Evolutionary conservation across 1,140 invertebrate genomes (phyloP).

Genomic region (Nautilus pompilius): DNA sequence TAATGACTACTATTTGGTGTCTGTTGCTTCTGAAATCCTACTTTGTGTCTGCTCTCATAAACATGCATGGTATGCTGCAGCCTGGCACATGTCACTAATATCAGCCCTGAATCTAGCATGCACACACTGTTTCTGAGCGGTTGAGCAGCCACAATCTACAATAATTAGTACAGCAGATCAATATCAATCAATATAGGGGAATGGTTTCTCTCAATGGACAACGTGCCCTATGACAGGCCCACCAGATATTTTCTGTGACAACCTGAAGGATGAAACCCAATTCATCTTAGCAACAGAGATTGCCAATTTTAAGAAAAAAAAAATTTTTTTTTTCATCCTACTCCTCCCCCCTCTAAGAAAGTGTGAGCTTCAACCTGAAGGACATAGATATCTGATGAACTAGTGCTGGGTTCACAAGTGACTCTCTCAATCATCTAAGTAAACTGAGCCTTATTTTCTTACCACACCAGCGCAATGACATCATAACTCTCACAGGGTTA

Average conservation of each 20-base stretch:
- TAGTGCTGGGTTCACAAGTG: constrained; percentile 2
- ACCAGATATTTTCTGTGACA: constrained; percentile 2
- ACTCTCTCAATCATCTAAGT: constrained; percentile 1
- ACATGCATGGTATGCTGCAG: constrained; percentile 9
- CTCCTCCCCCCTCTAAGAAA: background rate
- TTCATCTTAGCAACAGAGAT: constrained; percentile 5
- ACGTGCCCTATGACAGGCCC: constrained; percentile 4
- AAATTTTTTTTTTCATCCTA: too few relatives aligned
- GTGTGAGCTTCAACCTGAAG: background rate
- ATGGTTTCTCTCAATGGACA: constrained; percentile 6
- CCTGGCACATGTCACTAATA: constrained; percentile 8
- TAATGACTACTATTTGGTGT: constrained; percentile 2
- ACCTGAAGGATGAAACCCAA: background rate
- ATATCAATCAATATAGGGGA: constrained; percentile 5
- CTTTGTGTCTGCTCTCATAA: constrained; percentile 6
- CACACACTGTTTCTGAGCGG: constrained; percentile 5
- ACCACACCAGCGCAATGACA: constrained; percentile 1
- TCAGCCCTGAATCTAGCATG: background rate
- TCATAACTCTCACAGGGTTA: background rate
- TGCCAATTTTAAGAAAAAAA: too few relatives aligned
- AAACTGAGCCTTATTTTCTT: constrained; percentile 3
- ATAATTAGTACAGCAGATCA: constrained; percentile 4
- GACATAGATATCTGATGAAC: background rate
- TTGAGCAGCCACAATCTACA: constrained; percentile 6
- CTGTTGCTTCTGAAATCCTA: constrained; percentile 3